These are phyloP conservation scores for Carcharodon carcharias DNA, from an alignment of 2,797 vertebrate species.

Conservation along the genomic window DNA sequence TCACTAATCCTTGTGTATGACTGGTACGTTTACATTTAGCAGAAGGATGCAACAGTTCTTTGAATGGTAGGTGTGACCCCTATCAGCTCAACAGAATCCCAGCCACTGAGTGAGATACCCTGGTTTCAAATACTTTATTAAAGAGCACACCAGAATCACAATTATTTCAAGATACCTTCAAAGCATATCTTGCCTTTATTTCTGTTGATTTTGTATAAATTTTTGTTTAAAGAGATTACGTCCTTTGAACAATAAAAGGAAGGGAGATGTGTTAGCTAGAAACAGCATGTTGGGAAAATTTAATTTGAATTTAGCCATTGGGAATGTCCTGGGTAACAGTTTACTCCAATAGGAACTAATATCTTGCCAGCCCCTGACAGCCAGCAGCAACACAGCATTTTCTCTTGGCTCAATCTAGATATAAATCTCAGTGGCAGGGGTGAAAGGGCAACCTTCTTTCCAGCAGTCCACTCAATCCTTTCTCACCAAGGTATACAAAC, in stretches of 20 bases:
- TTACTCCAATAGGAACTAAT: neutral
- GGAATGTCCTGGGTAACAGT: neutral
- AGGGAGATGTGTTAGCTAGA: neutral
- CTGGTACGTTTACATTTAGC: too few relatives aligned
- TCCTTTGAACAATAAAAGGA: neutral
- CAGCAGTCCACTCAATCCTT: neutral
- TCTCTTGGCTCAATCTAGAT: neutral
- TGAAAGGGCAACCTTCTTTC: neutral
- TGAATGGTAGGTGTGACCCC: too few relatives aligned
- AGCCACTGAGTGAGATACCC: too few relatives aligned
- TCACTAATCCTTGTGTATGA: too few relatives aligned
- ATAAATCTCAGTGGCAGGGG: neutral
- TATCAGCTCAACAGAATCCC: too few relatives aligned
- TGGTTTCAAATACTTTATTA: neutral
- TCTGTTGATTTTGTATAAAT: neutral
- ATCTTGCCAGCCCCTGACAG: neutral
- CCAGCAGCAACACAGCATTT: neutral
- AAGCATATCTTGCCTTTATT: neutral
- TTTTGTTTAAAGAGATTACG: neutral
- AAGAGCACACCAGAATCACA: neutral
- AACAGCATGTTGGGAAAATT: neutral
- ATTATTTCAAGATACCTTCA: too few relatives aligned
- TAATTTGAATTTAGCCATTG: neutral
- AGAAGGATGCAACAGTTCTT: too few relatives aligned
- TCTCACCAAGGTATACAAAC: neutral